Conservation (phyloP, 2,888 invertebrate species). For the Drosophila macrospina region DNA sequence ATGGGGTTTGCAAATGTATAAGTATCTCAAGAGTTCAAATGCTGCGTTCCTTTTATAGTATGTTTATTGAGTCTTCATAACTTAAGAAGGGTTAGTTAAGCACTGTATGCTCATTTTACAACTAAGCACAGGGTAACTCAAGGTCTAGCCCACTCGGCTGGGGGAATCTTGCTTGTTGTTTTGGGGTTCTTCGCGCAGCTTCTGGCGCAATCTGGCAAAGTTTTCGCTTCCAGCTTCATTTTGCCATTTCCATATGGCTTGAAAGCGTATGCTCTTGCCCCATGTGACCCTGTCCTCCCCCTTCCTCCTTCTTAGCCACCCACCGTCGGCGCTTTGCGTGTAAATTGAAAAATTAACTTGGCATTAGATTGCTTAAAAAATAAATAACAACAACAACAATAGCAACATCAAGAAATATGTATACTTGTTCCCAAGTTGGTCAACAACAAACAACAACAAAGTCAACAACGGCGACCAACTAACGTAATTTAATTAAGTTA, state of each 20-base stretch:
- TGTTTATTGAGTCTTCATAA: too few species aligned
- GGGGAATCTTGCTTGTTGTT: neutral
- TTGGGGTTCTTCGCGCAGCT: neutral
- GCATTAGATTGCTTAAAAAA: slow-evolving; percentile 35
- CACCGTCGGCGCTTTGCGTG: slow-evolving; percentile 37
- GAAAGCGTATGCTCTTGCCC: slow-evolving; percentile 19
- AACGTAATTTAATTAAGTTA: slow-evolving; percentile 27
- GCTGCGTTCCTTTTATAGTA: too few species aligned
- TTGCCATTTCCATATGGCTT: slow-evolving; percentile 20
- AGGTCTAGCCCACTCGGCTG: neutral
- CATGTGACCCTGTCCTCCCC: too few species aligned
- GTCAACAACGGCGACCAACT: slow-evolving; percentile 11
- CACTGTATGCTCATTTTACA: neutral
- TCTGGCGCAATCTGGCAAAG: slow-evolving; percentile 34
- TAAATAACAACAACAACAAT: slow-evolving; percentile 3
- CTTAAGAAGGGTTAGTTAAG: too few species aligned
- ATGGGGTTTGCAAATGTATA: neutral
- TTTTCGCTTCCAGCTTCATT: slow-evolving; percentile 27
- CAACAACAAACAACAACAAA: slow-evolving; percentile 10
- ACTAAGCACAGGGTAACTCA: neutral
- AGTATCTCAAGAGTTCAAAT: too few species aligned
- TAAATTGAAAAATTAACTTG: slow-evolving; percentile 58
- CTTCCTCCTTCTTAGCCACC: too few species aligned
- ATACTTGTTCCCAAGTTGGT: slow-evolving; percentile 7
- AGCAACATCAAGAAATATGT: slow-evolving; percentile 2